Evolutionary conservation across 2,888 invertebrate species (phyloP).

Genomic region (Tribolium freemani): DNA sequence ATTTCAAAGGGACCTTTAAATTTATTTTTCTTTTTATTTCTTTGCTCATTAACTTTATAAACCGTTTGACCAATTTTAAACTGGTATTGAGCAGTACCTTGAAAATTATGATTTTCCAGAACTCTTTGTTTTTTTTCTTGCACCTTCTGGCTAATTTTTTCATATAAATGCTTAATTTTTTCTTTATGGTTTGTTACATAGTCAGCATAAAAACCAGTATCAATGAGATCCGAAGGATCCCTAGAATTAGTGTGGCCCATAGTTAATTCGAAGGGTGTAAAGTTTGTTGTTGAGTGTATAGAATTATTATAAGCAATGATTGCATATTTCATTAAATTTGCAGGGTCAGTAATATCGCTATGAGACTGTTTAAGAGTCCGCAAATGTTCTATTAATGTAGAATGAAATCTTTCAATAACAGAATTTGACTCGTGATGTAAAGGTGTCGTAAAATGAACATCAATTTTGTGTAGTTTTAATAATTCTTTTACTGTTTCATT

Average conservation of each 20-base stretch:
- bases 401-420: too few species aligned
- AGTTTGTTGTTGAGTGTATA: slow-evolving; percentile 56
- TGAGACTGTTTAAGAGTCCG: too few species aligned
- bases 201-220: slow-evolving; percentile 50
- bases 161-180: slow-evolving; percentile 30
- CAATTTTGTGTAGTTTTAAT: too few species aligned
- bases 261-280: slow-evolving; percentile 59
- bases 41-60: too few species aligned
- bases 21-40: too few species aligned
- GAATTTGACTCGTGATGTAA: too few species aligned
- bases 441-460: too few species aligned
- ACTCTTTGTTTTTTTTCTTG: not conserved
- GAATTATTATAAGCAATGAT: slow-evolving; percentile 57
- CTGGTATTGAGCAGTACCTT: not conserved
- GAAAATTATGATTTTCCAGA: not conserved
- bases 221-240: too few species aligned
- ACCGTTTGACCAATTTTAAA: not conserved
- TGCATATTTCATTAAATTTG: slow-evolving; percentile 39
- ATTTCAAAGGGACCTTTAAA: too few species aligned
- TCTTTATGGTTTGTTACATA: slow-evolving; percentile 38
- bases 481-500: too few species aligned
- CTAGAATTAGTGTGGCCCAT: slow-evolving; percentile 61
- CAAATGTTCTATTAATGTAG: too few species aligned
- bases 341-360: too few species aligned
- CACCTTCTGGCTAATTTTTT: not conserved